Conservation (phyloP, 1,140 invertebrate genomes). For the Antheraea mylitta region DNA sequence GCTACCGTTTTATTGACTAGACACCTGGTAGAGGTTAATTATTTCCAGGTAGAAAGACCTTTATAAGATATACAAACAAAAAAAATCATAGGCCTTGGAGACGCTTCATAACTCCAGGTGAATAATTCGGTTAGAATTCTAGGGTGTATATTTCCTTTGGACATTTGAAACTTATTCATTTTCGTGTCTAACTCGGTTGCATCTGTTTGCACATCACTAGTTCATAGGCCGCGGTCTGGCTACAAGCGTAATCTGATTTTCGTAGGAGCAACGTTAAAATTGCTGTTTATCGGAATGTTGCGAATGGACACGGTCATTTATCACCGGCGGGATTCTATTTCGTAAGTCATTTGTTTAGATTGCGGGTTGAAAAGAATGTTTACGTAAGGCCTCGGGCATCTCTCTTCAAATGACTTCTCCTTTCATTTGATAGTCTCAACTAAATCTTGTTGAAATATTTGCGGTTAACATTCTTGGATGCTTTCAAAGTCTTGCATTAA, state of each 20-base stretch:
- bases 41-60: too few relatives aligned
- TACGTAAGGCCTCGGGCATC: background rate
- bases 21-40: too few relatives aligned
- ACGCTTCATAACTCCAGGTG: too few relatives aligned
- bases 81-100: too few relatives aligned
- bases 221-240: constrained; percentile 7
- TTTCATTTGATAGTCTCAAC: background rate
- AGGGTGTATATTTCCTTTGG: too few relatives aligned
- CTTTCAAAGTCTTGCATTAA: background rate
- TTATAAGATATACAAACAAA: too few relatives aligned
- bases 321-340: constrained; percentile 6
- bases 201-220: background rate
- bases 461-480: background rate
- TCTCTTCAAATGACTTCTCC: background rate
- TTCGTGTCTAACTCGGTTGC: too few relatives aligned
- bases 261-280: constrained; percentile 13
- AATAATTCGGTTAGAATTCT: too few relatives aligned
- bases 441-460: background rate
- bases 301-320: constrained; percentile 2
- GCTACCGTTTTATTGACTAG: too few relatives aligned
- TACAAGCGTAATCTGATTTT: constrained; percentile 10
- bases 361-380: background rate
- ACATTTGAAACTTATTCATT: too few relatives aligned
- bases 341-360: constrained; percentile 15
- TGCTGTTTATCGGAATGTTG: constrained; percentile 21